phyloP scores from a whole-genome alignment of 2,888 invertebrate species.

The Mimumesa dahlbomi region DNA sequence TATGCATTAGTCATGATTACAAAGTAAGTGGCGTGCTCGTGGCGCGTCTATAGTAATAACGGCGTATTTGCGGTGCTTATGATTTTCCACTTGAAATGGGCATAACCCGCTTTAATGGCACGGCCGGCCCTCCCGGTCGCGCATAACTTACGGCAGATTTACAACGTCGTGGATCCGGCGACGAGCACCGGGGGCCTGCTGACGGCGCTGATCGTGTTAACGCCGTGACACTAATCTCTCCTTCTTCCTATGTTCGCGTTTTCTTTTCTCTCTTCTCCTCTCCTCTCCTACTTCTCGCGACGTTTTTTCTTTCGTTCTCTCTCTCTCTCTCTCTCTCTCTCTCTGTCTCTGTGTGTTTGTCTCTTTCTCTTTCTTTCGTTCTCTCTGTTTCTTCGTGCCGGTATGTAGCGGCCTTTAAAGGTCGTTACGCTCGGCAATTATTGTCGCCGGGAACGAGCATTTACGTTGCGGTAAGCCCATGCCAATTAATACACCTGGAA shows the following conservation, averaged over 20 bases:
- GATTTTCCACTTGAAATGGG: slow-evolving; percentile 76
- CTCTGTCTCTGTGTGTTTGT: neutral
- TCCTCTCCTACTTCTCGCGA: neutral
- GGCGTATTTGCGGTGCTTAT: slow-evolving; percentile 74
- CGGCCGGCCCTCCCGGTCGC: slow-evolving; percentile 59
- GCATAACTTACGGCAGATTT: slow-evolving; percentile 70
- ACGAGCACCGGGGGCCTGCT: slow-evolving; percentile 35
- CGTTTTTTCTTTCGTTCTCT: slow-evolving; percentile 7
- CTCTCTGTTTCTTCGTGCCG: neutral
- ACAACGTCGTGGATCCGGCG: slow-evolving; percentile 54
- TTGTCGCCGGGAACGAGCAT: slow-evolving; percentile 28
- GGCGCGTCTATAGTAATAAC: slow-evolving; percentile 73
- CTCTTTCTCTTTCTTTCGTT: slow-evolving; percentile 35
- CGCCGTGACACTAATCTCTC: slow-evolving; percentile 56
- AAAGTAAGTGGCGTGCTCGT: slow-evolving; percentile 74
- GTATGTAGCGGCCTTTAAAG: slow-evolving; percentile 59
- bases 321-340: slow-evolving; percentile 5
- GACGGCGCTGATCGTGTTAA: slow-evolving; percentile 57
- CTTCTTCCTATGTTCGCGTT: slow-evolving; percentile 22
- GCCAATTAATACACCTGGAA: slow-evolving; percentile 14
- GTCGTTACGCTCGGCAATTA: slow-evolving; percentile 54
- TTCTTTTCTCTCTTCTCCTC: slow-evolving; percentile 24
- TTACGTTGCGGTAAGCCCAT: neutral
- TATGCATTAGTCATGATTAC: slow-evolving; percentile 77
- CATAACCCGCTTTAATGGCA: slow-evolving; percentile 74